A percentile compares a stretch with the other conserved stretches of the same genome.
phyloP scores from a whole-genome alignment of 2,888 invertebrate species.

The Catocala fraxini region DNA sequence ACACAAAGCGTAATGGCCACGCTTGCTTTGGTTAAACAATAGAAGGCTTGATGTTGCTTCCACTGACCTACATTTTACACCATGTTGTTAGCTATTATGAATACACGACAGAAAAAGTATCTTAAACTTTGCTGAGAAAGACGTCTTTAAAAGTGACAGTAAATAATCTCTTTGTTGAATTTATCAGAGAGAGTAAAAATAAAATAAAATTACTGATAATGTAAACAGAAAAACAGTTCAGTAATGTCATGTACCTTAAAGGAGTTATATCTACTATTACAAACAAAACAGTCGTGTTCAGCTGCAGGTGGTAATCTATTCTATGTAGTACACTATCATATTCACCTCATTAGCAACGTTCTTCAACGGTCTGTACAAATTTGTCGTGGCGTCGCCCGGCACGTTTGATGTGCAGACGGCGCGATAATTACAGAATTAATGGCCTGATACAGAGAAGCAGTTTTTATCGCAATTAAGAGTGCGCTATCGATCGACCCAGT shows the following conservation, averaged over 20 bases:
- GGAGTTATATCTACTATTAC: neutral
- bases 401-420: constrained; percentile 72
- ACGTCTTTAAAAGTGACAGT: constrained; percentile 10
- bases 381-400: constrained; percentile 63
- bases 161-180: constrained; percentile 35
- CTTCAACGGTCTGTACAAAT: constrained; percentile 57
- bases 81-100: constrained; percentile 27
- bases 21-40: constrained; percentile 39
- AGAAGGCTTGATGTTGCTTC: constrained; percentile 42
- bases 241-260: constrained; percentile 14
- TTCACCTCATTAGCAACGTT: constrained; percentile 55
- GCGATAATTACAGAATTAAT: constrained; percentile 79
- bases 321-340: constrained; percentile 41
- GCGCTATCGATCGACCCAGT: constrained; percentile 71
- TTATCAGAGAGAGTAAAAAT: constrained; percentile 35
- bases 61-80: constrained; percentile 48
- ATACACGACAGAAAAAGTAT: constrained; percentile 28
- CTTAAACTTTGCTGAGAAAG: constrained; percentile 17
- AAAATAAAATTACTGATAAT: constrained; percentile 33
- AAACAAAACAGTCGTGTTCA: constrained; percentile 21
- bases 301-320: constrained; percentile 33
- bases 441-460: constrained; percentile 69
- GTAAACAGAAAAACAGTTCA: constrained; percentile 26
- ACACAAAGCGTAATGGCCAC: constrained; percentile 44
- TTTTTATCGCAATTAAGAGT: constrained; percentile 78